Percentiles rank a stretch among this genome's conserved stretches.
Conservation (phyloP, 1,140 invertebrate genomes). For the Conus betulinus region DNA sequence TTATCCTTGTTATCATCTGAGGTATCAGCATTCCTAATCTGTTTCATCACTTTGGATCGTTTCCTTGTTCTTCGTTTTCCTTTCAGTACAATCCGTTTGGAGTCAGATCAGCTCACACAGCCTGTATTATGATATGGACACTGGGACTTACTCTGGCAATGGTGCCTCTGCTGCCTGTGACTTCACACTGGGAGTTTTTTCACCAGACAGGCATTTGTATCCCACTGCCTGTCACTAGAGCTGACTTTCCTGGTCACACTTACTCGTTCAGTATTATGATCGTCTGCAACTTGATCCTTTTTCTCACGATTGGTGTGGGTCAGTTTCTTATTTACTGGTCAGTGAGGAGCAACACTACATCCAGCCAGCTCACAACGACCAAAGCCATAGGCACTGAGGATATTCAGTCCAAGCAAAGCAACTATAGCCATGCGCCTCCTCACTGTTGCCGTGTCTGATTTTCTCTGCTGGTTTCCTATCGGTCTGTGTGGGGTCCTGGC, state of each 20-base stretch:
- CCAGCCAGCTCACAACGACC: too few relatives aligned
- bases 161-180: neutral
- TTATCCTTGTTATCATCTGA: neutral
- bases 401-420: too few relatives aligned
- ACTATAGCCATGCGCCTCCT: too few relatives aligned
- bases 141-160: neutral
- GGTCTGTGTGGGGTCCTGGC: too few relatives aligned
- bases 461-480: too few relatives aligned
- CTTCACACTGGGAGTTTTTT: conserved; percentile 17
- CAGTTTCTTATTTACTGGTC: conserved; percentile 15
- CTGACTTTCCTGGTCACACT: neutral
- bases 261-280: conserved; percentile 1
- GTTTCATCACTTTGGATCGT: neutral
- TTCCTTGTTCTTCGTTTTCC: neutral
- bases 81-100: neutral
- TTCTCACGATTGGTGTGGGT: neutral
- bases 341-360: neutral
- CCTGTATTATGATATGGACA: neutral
- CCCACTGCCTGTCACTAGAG: neutral
- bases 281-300: neutral
- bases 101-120: neutral
- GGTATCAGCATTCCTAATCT: neutral
- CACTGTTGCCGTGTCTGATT: too few relatives aligned
- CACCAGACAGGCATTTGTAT: conserved; percentile 16
- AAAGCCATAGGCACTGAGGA: too few relatives aligned